Base-by-base conservation (phyloP, 2,888 invertebrate species). In the Heliconius ethilla region DNA sequence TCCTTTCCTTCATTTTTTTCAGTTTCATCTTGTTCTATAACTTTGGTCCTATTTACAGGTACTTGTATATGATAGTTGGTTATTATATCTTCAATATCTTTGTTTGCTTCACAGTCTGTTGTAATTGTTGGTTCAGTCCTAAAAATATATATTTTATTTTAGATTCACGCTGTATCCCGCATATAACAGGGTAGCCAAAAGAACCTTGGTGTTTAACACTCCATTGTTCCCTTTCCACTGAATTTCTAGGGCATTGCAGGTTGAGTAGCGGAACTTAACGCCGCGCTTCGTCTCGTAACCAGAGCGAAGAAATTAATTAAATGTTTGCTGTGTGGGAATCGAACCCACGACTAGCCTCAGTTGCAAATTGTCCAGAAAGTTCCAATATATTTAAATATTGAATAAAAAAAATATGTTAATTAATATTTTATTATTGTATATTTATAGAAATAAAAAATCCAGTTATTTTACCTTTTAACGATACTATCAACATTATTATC, bases 61-160 rank as follows among this genome's bases (percentile, higher is more conserved):
- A 91, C 91, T 67, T 89, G 89, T 11, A 93, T 92, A 51, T 91
- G 90, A 75, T 92, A 93, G 78, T 91, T 89, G 0, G 92, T 90
- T 15, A 93, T 86, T 66, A 92, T 88, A 0, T 92, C 92, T 67
- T 93, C 93, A 0, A 93, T 89, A 66, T 93, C 93, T 3, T 89
- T 87, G 9, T 85, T 84, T 0, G 85, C 82, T 27, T 83, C 81
- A 0, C 75, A 40, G 22, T 82, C 83, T 2, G 66, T 67, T 59
- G 37, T 66, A 59, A 18, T 45, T 37, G 73, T 76, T 37, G 67
- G 70, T 51, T 37, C 79, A 33, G 62, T 72, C n/a, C 80, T 81
- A 70, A 37, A 51, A 13, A 67, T 13, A 66, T 65, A 33, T 25
- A 11, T 40, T 25, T 59, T 59, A n/a, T n/a, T 59, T n/a, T n/a